phyloP scores from a whole-genome alignment of 2,888 invertebrate species.

The Gortyna flavago region DNA sequence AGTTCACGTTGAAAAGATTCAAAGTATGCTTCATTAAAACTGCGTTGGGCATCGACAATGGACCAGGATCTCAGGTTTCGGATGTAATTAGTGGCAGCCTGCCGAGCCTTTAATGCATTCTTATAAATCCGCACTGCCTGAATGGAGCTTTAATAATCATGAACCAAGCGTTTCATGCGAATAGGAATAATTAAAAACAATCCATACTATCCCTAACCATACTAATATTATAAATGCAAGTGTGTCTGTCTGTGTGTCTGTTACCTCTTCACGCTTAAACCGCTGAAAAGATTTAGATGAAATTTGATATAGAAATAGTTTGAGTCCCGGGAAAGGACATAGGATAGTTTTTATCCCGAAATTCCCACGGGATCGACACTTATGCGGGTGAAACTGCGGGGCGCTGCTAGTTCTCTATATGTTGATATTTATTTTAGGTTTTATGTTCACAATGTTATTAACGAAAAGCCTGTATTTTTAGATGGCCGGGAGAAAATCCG shows the following conservation, averaged over 20 bases:
- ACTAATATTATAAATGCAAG: too few relatives aligned
- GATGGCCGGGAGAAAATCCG: constrained; percentile 42
- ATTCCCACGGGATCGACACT: too few relatives aligned
- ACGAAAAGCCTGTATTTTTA: constrained; percentile 33
- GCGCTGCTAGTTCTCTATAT: too few relatives aligned
- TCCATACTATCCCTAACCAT: too few relatives aligned
- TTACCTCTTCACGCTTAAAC: too few relatives aligned
- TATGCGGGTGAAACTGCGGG: too few relatives aligned
- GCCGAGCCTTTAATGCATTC: constrained; percentile 52
- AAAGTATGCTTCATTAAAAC: constrained; percentile 86
- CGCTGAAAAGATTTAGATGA: too few relatives aligned
- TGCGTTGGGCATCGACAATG: constrained; percentile 81
- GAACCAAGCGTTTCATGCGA: constrained; percentile 13
- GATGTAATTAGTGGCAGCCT: constrained; percentile 82
- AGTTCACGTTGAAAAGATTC: constrained; percentile 80
- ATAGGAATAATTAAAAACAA: constrained; percentile 42
- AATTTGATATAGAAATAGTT: too few relatives aligned
- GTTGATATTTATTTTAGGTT: constrained; percentile 35
- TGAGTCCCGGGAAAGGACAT: too few relatives aligned
- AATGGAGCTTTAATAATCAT: constrained; percentile 50
- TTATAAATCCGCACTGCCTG: constrained; percentile 43
- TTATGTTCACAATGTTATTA: constrained; percentile 36
- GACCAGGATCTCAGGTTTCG: constrained; percentile 76
- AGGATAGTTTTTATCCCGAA: too few relatives aligned
- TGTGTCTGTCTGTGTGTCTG: too few relatives aligned